A percentile compares a stretch with the other conserved stretches of the same genome.
Conservation (phyloP, 2,888 invertebrate genomes). For the Zootermopsis nevadensis region DNA sequence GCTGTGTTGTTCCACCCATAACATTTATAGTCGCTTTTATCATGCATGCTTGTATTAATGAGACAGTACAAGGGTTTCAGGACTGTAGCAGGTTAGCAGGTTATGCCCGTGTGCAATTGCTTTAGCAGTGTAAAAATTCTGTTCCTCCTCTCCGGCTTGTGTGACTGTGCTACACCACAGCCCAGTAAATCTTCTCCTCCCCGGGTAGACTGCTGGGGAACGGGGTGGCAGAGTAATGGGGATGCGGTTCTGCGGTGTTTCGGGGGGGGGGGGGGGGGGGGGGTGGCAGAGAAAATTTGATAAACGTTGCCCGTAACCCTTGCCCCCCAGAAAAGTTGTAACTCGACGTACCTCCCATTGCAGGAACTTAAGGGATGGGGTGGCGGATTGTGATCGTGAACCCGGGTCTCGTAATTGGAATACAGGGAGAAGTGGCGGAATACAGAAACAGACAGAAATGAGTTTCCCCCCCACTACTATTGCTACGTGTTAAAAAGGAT, state of each 20-base stretch:
- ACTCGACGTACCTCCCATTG: neutral
- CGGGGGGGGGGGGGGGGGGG: no score
- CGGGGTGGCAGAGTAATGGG: slow-evolving; percentile 12
- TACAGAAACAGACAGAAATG: no score
- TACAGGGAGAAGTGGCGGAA: neutral
- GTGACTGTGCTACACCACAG: neutral
- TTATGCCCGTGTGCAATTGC: neutral
- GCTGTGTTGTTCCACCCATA: no score
- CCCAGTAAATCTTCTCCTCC: neutral
- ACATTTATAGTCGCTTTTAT: no score
- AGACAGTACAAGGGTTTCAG: no score
- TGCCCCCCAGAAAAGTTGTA: neutral
- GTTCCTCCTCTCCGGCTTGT: neutral
- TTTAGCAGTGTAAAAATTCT: neutral
- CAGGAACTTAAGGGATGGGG: neutral
- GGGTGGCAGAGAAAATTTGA: neutral
- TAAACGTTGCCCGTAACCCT: slow-evolving; percentile 16
- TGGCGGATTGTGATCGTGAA: neutral
- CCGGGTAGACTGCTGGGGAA: neutral
- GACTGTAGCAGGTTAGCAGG: no score
- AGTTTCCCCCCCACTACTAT: no score
- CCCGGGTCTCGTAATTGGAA: neutral
- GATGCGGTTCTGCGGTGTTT: neutral
- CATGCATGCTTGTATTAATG: no score
- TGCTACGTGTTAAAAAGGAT: no score